These are phyloP conservation scores for Lepidotrigona ventralis DNA, from an alignment of 1,140 invertebrate species.

Conservation along the genomic window DNA sequence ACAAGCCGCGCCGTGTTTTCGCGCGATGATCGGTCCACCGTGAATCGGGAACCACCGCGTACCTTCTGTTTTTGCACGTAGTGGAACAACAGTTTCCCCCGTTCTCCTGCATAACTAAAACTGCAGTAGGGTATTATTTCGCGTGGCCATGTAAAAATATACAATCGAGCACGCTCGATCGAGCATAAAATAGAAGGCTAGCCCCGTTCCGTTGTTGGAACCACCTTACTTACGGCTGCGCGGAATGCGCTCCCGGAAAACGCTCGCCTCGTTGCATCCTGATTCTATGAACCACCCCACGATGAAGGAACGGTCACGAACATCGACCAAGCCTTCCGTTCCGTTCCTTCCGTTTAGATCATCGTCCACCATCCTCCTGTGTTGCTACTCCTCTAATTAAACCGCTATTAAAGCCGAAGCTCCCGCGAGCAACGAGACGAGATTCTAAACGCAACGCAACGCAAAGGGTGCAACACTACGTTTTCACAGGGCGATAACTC, in stretches of 20 bases:
- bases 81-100: slow-evolving; percentile 64
- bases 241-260: background rate
- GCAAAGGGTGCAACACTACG: slow-evolving; percentile 20
- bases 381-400: slow-evolving; percentile 15
- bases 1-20: slow-evolving; percentile 63
- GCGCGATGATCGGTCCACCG: slow-evolving; percentile 66
- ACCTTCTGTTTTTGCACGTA: slow-evolving; percentile 63
- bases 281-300: slow-evolving; percentile 23
- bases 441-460: slow-evolving; percentile 15
- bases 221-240: slow-evolving; percentile 27
- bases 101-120: slow-evolving; percentile 47
- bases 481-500: slow-evolving; percentile 25
- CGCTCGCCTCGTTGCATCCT: background rate
- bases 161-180: slow-evolving; percentile 36
- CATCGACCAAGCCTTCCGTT: slow-evolving; percentile 6
- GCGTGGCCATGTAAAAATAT: slow-evolving; percentile 55
- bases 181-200: slow-evolving; percentile 30
- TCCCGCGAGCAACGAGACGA: background rate
- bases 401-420: background rate
- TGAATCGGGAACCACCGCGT: slow-evolving; percentile 57
- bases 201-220: background rate
- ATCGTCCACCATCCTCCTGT: too few relatives aligned
- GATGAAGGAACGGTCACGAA: slow-evolving; percentile 1
- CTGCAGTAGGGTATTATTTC: slow-evolving; percentile 49
- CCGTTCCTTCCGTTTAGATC: too few relatives aligned